These are phyloP conservation scores for Unio pictorum DNA, from an alignment of 2,888 invertebrate species.

Conservation along the genomic window DNA sequence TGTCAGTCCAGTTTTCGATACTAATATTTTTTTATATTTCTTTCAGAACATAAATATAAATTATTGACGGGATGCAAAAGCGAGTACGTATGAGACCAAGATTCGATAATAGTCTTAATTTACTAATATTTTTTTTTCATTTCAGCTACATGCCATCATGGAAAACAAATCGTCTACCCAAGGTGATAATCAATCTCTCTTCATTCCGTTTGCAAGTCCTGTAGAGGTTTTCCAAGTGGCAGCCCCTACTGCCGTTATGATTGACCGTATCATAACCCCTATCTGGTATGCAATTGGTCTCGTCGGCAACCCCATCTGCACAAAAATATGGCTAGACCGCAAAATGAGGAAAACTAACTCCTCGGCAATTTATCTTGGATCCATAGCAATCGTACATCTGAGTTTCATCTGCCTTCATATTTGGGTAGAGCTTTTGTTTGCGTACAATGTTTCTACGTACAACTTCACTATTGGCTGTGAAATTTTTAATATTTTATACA, in stretches of 20 bases:
- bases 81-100: too few relatives aligned
- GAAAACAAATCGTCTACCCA: too few relatives aligned
- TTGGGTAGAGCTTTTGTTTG: constrained; percentile 62
- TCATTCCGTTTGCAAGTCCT: too few relatives aligned
- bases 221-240: constrained; percentile 11
- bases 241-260: constrained; percentile 51
- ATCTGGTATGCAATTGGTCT: constrained; percentile 67
- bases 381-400: constrained; percentile 64
- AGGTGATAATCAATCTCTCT: too few relatives aligned
- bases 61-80: too few relatives aligned
- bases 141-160: too few relatives aligned
- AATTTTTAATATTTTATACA: constrained; percentile 57
- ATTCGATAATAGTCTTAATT: too few relatives aligned
- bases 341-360: constrained; percentile 67
- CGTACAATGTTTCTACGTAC: constrained; percentile 62
- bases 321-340: constrained; percentile 66
- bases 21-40: too few relatives aligned
- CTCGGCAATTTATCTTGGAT: constrained; percentile 69
- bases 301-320: constrained; percentile 64
- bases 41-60: too few relatives aligned
- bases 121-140: too few relatives aligned
- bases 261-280: constrained; percentile 65
- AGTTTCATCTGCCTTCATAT: constrained; percentile 63
- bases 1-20: too few relatives aligned
- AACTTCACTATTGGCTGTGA: constrained; percentile 58